A percentile compares a stretch with the other conserved stretches of the same genome.
These are phyloP conservation scores for Siniperca obscura DNA, from an alignment of 2,797 vertebrate genomes.

Conservation along the genomic window DNA sequence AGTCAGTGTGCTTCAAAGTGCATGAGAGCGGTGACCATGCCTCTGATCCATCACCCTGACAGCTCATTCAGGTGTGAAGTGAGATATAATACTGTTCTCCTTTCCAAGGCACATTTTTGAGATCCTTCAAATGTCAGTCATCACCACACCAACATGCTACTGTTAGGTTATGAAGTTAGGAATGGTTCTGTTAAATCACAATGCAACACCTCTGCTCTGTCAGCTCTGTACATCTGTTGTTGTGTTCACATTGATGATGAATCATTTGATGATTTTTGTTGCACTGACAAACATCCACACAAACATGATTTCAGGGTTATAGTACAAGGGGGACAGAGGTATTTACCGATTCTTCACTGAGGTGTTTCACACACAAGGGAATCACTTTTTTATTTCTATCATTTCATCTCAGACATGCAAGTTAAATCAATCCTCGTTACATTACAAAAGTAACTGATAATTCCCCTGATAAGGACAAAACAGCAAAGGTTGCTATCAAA, in stretches of 20 bases:
- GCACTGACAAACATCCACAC: constrained; percentile 64
- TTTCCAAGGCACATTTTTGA: constrained; percentile 80
- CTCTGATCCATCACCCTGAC: constrained; percentile 14
- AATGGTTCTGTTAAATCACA: constrained; percentile 6
- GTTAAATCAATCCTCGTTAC: constrained; percentile 67
- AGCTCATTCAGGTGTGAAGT: constrained; percentile 26
- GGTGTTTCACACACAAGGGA: constrained; percentile 55
- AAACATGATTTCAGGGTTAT: constrained; percentile 25
- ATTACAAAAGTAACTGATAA: constrained; percentile 52
- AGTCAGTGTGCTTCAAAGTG: constrained; percentile 65
- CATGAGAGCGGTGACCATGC: constrained; percentile 33
- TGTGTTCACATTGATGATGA: constrained; percentile 52
- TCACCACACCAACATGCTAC: constrained; percentile 52
- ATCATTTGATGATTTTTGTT: constrained; percentile 5
- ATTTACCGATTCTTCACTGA: constrained; percentile 68
- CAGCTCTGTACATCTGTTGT: constrained; percentile 39
- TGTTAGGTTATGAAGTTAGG: constrained; percentile 13
- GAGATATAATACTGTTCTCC: constrained; percentile 45
- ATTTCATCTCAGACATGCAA: constrained; percentile 73
- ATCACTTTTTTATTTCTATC: constrained; percentile 69
- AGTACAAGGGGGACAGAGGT: constrained; percentile 65
- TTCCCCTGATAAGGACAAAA: constrained; percentile 65
- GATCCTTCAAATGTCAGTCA: constrained; percentile 48
- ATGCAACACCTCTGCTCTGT: constrained; percentile 32
- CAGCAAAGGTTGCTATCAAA: constrained; percentile 67